phyloP scores from a whole-genome alignment of 2,888 invertebrate genomes.

The Geotrupes spiniger region DNA sequence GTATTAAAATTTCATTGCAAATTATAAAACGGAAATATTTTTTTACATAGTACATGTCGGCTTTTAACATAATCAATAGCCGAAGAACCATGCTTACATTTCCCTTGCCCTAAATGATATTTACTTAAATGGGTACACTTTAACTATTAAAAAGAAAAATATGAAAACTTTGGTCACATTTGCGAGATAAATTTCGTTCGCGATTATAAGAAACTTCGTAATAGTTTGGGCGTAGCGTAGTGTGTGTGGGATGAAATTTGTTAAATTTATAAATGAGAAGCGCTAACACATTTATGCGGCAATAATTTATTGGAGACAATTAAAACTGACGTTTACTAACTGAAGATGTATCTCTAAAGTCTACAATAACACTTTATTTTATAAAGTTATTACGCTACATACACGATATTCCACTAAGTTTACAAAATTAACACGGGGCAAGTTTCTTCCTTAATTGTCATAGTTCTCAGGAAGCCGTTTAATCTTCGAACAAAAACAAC shows the following conservation, averaged over 20 bases:
- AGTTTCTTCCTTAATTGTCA: constrained; percentile 26
- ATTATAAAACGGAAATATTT: too few species aligned
- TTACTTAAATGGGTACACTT: too few species aligned
- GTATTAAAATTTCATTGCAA: too few species aligned
- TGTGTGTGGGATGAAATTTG: not conserved
- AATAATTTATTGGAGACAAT: constrained; percentile 26
- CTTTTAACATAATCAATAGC: too few species aligned
- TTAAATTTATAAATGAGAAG: constrained; percentile 14
- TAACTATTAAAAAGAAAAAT: too few species aligned
- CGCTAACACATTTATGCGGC: constrained; percentile 17
- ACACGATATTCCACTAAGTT: constrained; percentile 24
- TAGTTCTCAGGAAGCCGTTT: constrained; percentile 23
- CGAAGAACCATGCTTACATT: too few species aligned
- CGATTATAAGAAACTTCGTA: too few species aligned
- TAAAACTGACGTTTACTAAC: constrained; percentile 23
- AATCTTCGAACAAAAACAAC: constrained; percentile 18
- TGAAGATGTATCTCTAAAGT: constrained; percentile 25
- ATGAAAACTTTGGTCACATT: too few species aligned
- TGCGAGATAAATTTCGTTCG: too few species aligned
- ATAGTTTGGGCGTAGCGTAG: too few species aligned
- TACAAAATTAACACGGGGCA: constrained; percentile 24
- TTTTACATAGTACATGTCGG: too few species aligned
- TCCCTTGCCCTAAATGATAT: too few species aligned
- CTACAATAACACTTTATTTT: constrained; percentile 26
- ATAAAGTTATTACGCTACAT: constrained; percentile 27